Evolutionary conservation across 2,797 vertebrate genomes (phyloP).

Genomic region (Xerus rutilus): DNA sequence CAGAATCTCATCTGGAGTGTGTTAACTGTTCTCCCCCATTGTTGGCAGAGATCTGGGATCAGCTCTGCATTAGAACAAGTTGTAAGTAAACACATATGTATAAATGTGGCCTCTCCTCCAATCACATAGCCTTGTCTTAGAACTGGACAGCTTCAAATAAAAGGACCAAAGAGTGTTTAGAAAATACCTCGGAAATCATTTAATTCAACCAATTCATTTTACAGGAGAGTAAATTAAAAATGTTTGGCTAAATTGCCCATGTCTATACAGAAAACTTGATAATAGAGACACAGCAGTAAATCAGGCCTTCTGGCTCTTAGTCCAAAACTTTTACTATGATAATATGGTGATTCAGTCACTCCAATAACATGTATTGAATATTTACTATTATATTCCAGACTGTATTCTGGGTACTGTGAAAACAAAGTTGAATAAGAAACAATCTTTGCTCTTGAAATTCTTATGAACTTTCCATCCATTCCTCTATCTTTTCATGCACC

Average conservation of each 20-base stretch:
- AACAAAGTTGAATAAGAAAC: background rate
- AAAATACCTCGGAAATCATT: background rate
- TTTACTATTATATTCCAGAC: background rate
- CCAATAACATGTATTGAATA: background rate
- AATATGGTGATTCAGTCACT: background rate
- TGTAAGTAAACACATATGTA: slow-evolving; percentile 71
- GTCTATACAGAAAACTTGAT: background rate
- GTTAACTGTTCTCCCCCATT: slow-evolving; percentile 38
- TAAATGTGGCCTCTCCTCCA: background rate
- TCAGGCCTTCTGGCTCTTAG: background rate
- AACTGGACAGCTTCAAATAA: slow-evolving; percentile 1
- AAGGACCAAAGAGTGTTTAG: background rate
- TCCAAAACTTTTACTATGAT: background rate
- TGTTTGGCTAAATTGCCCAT: background rate
- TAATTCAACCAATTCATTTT: background rate
- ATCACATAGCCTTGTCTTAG: background rate
- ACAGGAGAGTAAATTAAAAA: background rate
- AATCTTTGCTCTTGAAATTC: background rate
- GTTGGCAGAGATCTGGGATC: slow-evolving; percentile 69
- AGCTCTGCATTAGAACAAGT: slow-evolving; percentile 64
- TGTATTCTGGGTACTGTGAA: background rate
- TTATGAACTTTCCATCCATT: background rate
- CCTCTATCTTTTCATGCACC: too few relatives aligned
- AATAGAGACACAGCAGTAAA: background rate
- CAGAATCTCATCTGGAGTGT: slow-evolving; percentile 64